phyloP scores from a whole-genome alignment of 2,113 vertebrate genomes.

The Marcusenius ussheri region DNA sequence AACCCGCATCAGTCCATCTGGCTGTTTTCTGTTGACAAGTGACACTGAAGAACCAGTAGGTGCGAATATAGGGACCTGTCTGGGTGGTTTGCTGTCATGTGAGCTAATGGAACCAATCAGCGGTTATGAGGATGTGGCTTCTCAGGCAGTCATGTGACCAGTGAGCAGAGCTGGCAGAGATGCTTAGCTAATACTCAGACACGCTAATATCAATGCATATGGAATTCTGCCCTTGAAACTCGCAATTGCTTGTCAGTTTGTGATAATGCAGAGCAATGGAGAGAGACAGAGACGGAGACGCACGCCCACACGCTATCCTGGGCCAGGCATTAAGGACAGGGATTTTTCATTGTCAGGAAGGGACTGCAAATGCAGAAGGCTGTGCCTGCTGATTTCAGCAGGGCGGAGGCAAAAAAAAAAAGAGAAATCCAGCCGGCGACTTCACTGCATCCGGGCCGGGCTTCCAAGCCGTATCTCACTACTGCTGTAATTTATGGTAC shows the following conservation, averaged over 20 bases:
- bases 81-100: conserved; percentile 21
- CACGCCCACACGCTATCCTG: conserved; percentile 26
- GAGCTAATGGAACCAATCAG: conserved; percentile 42
- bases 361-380: conserved; percentile 48
- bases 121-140: not conserved
- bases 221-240: not conserved
- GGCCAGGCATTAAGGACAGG: conserved; percentile 40
- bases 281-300: not conserved
- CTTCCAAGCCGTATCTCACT: conserved; percentile 30
- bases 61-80: not conserved
- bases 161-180: not conserved
- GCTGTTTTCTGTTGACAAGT: not conserved
- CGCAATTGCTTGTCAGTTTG: not conserved
- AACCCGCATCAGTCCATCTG: not conserved
- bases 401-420: conserved; percentile 34
- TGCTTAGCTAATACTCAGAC: conserved; percentile 2
- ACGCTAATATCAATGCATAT: not conserved
- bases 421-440: conserved; percentile 48
- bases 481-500: not conserved
- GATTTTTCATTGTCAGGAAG: conserved; percentile 67
- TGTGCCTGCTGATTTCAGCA: conserved; percentile 65
- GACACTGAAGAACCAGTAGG: not conserved
- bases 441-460: conserved; percentile 38
- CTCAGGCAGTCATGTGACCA: not conserved
- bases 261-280: not conserved